Evolutionary conservation across 23 tunicate genomes (phyloP).

Genomic region (Phallusia fumigata): DNA sequence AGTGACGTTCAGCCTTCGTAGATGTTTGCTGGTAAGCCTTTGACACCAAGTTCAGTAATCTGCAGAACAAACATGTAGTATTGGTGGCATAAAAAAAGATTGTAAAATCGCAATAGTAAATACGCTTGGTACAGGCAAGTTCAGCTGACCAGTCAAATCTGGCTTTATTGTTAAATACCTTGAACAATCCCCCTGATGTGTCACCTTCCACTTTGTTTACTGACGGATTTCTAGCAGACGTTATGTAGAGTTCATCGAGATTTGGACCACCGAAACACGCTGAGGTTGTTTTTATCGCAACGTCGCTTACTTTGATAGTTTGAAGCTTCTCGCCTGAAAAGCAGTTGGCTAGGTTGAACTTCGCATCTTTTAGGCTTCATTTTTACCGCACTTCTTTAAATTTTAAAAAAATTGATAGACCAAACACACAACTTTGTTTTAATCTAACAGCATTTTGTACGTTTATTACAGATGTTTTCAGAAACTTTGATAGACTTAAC

Average conservation of each 20-base stretch:
- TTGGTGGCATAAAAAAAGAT: neutral
- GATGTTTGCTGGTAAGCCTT: slow-evolving; percentile 25
- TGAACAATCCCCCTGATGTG: slow-evolving; percentile 38
- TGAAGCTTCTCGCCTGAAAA: slow-evolving; percentile 50
- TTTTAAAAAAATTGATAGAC: too few relatives aligned
- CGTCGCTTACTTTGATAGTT: slow-evolving; percentile 62
- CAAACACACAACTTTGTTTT: too few relatives aligned
- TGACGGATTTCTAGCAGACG: slow-evolving; percentile 53
- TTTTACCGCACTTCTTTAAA: too few relatives aligned
- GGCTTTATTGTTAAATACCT: neutral
- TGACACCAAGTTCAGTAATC: slow-evolving; percentile 36
- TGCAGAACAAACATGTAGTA: slow-evolving; percentile 1
- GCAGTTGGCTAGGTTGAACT: too few relatives aligned
- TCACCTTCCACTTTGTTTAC: slow-evolving; percentile 13
- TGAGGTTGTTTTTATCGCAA: slow-evolving; percentile 75
- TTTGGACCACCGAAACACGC: slow-evolving; percentile 93
- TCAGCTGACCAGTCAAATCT: too few relatives aligned
- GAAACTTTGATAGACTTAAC: too few relatives aligned
- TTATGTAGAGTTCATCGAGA: slow-evolving; percentile 85
- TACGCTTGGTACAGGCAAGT: too few relatives aligned
- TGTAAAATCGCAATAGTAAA: neutral
- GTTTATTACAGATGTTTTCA: too few relatives aligned
- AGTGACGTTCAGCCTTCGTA: slow-evolving; percentile 5
- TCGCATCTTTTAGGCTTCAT: too few relatives aligned
- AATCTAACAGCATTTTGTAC: too few relatives aligned